Conservation (phyloP, 2,113 vertebrate genomes). For the Cromileptes altivelis region DNA sequence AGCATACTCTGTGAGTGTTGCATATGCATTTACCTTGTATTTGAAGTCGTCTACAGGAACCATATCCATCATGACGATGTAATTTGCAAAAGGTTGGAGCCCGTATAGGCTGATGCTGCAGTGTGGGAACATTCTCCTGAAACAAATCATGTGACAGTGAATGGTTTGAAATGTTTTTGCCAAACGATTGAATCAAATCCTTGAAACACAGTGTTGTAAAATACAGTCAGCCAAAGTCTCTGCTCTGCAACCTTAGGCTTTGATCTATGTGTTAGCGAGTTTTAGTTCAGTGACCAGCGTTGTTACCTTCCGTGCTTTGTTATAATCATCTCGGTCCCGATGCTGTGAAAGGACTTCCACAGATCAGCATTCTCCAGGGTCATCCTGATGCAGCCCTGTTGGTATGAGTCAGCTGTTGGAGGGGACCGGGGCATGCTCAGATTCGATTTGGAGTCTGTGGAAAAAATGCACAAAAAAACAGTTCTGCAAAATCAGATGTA, state of each 20-base stretch:
- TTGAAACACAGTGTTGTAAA: no score
- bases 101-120: constrained; percentile 87
- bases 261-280: no score
- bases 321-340: constrained; percentile 91
- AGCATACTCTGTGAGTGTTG: not conserved
- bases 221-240: no score
- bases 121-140: constrained; percentile 90
- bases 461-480: not conserved
- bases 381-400: constrained; percentile 80
- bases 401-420: constrained; percentile 57
- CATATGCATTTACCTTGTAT: constrained; percentile 84
- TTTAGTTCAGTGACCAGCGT: not conserved
- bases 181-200: no score
- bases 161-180: not conserved
- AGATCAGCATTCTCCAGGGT: constrained; percentile 86
- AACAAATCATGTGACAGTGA: not conserved
- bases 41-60: constrained; percentile 87
- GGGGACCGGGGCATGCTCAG: constrained; percentile 50
- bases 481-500: not conserved
- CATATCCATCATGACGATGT: constrained; percentile 88
- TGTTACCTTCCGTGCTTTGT: constrained; percentile 89
- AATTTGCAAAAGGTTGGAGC: constrained; percentile 86
- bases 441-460: constrained; percentile 71
- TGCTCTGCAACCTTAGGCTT: not conserved
- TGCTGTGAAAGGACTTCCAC: constrained; percentile 88